Percentiles rank a stretch among this genome's conserved stretches.
phyloP scores from a whole-genome alignment of 2,113 vertebrate genomes.

The Solea senegalensis region DNA sequence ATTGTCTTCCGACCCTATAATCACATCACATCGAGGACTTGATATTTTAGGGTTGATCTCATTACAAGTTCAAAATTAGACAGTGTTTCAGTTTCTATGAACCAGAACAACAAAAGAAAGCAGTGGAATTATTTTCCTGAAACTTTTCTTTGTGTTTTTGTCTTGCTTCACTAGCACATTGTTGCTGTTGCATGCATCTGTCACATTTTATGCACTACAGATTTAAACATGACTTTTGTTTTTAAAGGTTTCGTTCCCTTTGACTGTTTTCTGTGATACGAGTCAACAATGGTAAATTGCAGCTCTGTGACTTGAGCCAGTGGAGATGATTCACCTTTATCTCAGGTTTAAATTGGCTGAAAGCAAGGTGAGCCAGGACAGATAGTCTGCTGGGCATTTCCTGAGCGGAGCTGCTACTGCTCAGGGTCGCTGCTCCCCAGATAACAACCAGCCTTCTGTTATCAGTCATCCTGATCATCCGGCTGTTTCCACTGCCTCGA shows the following conservation, averaged over 20 bases:
- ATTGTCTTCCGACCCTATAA: conserved; percentile 49
- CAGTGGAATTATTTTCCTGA: too few species aligned
- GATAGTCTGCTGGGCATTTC: conserved; percentile 28
- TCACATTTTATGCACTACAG: too few species aligned
- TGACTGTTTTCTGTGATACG: background rate
- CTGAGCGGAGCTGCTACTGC: conserved; percentile 38
- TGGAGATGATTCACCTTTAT: conserved; percentile 37
- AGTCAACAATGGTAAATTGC: background rate
- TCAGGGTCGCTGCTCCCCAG: conserved; percentile 52
- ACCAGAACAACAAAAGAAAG: too few species aligned
- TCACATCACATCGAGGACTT: conserved; percentile 41
- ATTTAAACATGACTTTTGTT: background rate
- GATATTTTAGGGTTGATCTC: conserved; percentile 21
- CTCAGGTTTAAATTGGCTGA: conserved; percentile 21
- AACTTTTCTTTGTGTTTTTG: too few species aligned
- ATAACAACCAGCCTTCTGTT: conserved; percentile 43
- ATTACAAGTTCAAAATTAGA: conserved; percentile 33
- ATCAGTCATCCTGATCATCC: conserved; percentile 59
- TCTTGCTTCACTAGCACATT: too few species aligned
- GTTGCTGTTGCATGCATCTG: too few species aligned
- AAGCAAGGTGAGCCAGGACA: conserved; percentile 6
- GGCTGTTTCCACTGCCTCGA: conserved; percentile 19
- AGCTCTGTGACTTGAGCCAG: conserved; percentile 7
- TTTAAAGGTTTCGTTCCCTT: background rate
- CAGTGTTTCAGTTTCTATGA: conserved; percentile 23